A percentile compares a stretch with the other conserved stretches of the same genome.
phyloP scores from a whole-genome alignment of 2,888 invertebrate species.

The Charanyca ferruginea region DNA sequence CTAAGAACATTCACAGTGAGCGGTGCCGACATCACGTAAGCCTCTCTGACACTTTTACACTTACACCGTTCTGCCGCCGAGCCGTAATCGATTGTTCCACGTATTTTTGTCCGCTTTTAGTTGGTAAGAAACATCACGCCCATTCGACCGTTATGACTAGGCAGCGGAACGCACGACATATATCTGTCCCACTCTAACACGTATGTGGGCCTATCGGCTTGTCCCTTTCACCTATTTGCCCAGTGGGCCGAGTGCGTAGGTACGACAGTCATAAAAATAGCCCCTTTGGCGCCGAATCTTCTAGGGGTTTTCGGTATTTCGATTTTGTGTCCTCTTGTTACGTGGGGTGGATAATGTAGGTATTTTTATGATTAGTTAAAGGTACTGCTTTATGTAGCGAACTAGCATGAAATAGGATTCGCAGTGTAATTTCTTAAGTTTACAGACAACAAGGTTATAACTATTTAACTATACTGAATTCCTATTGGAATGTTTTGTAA shows the following conservation, averaged over 20 bases:
- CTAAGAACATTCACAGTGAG: conserved; percentile 41
- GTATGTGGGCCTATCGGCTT: conserved; percentile 81
- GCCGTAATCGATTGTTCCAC: conserved; percentile 88
- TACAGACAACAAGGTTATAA: conserved; percentile 10
- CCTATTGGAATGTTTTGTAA: background rate
- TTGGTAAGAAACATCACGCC: conserved; percentile 91
- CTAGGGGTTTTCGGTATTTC: conserved; percentile 87
- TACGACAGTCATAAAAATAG: conserved; percentile 91
- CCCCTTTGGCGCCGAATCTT: conserved; percentile 90
- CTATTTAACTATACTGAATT: background rate
- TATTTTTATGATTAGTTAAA: conserved; percentile 80
- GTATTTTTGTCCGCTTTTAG: conserved; percentile 90
- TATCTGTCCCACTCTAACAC: conserved; percentile 86
- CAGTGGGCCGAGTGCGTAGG: conserved; percentile 89
- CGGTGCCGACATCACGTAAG: conserved; percentile 51
- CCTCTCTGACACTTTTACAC: conserved; percentile 65
- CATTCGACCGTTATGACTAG: conserved; percentile 91
- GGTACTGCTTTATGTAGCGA: conserved; percentile 70
- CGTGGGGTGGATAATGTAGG: conserved; percentile 77
- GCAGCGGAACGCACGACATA: conserved; percentile 87
- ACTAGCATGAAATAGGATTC: conserved; percentile 24
- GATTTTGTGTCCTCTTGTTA: conserved; percentile 88
- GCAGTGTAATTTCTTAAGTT: conserved; percentile 25
- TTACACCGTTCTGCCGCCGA: conserved; percentile 80
- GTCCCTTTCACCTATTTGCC: conserved; percentile 87